Evolutionary conservation across 35 echinoderm and acorn worm genomes (phyloP).

Genomic region (Nesometra sesokonis): DNA sequence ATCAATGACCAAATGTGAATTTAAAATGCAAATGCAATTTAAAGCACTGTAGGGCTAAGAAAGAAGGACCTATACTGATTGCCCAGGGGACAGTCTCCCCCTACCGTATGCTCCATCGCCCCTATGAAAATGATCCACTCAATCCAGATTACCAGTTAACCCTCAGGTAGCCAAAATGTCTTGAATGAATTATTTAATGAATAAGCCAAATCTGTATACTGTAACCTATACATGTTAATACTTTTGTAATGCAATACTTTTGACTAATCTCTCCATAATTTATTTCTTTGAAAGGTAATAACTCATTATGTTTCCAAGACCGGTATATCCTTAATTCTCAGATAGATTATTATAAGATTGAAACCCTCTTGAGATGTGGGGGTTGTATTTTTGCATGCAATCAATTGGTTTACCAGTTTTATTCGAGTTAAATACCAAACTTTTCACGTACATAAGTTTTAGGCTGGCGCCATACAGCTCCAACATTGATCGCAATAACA

Average conservation of each 20-base stretch:
- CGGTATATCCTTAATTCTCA: not conserved
- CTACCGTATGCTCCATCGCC: too few relatives aligned
- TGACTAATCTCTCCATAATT: not conserved
- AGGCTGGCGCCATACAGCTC: not conserved
- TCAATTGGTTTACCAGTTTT: not conserved
- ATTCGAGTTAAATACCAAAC: not conserved
- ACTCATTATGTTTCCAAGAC: not conserved
- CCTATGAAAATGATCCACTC: too few relatives aligned
- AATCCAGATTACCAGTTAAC: too few relatives aligned
- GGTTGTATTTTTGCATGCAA: not conserved
- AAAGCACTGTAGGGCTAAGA: too few relatives aligned
- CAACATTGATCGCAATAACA: not conserved
- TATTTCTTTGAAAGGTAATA: not conserved
- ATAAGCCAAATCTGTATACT: too few relatives aligned
- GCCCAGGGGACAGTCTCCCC: too few relatives aligned
- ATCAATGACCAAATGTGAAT: too few relatives aligned
- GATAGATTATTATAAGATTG: not conserved
- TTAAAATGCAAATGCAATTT: too few relatives aligned
- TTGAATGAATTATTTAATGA: too few relatives aligned
- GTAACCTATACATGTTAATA: too few relatives aligned
- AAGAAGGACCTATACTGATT: too few relatives aligned
- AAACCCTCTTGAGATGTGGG: not conserved
- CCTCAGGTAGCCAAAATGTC: too few relatives aligned
- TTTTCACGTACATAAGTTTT: not conserved
- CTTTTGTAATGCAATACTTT: not conserved